These are phyloP conservation scores for Aeoliscus strigatus DNA, from an alignment of 2,797 vertebrate species.

Conservation along the genomic window DNA sequence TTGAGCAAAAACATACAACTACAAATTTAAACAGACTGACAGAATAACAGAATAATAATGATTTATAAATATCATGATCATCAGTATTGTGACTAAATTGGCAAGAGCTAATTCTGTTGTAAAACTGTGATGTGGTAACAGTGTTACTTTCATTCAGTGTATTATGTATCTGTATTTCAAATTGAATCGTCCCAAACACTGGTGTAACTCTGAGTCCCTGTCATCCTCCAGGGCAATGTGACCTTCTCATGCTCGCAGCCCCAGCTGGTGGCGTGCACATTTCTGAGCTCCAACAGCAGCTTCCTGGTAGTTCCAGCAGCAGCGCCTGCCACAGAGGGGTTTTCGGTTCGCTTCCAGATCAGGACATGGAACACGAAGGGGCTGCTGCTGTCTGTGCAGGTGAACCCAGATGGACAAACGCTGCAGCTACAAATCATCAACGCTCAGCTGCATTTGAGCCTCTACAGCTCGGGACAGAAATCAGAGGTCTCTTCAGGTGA, in stretches of 20 bases:
- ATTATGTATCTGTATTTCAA: no score
- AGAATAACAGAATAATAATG: no score
- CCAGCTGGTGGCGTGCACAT: slow-evolving; percentile 88
- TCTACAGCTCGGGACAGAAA: slow-evolving; percentile 73
- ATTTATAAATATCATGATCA: no score
- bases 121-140: no score
- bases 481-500: slow-evolving; percentile 84
- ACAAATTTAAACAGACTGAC: no score
- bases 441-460: slow-evolving; percentile 77
- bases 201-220: slow-evolving; percentile 33
- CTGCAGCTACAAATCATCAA: slow-evolving; percentile 81
- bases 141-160: no score
- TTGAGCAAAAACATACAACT: no score
- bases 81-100: no score
- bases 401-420: slow-evolving; percentile 78
- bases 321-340: slow-evolving; percentile 69
- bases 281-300: slow-evolving; percentile 82
- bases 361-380: slow-evolving; percentile 93
- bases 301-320: slow-evolving; percentile 85
- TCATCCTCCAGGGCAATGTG: slow-evolving; percentile 86
- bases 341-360: slow-evolving; percentile 91
- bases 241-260: slow-evolving; percentile 92
- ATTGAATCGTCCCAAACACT: slow-evolving; percentile 4
- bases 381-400: slow-evolving; percentile 80
- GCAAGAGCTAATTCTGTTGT: no score